Conservation (phyloP, 1,140 invertebrate species). For the Drosophila obscura region DNA sequence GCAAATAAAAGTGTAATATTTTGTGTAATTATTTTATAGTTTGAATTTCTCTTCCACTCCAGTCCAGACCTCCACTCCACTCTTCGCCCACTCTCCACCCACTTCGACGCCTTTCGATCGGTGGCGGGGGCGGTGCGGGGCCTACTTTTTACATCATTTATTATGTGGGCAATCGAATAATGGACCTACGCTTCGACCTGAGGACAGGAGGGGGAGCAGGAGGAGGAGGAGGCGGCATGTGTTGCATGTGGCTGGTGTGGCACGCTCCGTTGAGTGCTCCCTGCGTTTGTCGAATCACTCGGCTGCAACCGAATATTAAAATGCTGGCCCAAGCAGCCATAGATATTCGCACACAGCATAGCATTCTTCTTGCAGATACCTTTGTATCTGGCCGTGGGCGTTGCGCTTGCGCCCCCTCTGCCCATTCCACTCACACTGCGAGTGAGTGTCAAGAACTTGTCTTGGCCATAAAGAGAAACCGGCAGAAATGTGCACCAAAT, state of each 20-base stretch:
- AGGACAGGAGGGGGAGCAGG: slow-evolving; percentile 10
- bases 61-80: neutral
- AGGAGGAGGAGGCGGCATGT: neutral
- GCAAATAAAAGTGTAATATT: slow-evolving; percentile 21
- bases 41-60: slow-evolving; percentile 23
- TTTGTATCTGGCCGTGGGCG: slow-evolving; percentile 35
- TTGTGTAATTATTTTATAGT: slow-evolving; percentile 47
- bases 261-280: slow-evolving; percentile 64
- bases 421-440: slow-evolving; percentile 3
- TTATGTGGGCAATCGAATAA: slow-evolving; percentile 68
- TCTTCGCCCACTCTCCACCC: slow-evolving; percentile 4
- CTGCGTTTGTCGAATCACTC: slow-evolving; percentile 64
- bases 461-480: slow-evolving; percentile 79
- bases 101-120: slow-evolving; percentile 14
- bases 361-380: slow-evolving; percentile 24
- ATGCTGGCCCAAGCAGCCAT: slow-evolving; percentile 27
- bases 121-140: neutral
- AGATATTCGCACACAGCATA: slow-evolving; percentile 7
- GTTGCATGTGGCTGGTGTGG: slow-evolving; percentile 51
- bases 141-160: slow-evolving; percentile 74
- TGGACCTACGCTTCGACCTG: slow-evolving; percentile 41
- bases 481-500: slow-evolving; percentile 78
- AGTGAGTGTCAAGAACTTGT: slow-evolving; percentile 77
- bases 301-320: slow-evolving; percentile 44
- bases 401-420: slow-evolving; percentile 8